Evolutionary conservation across 1,140 invertebrate genomes (phyloP), one percentile per base, ranked within the genome.

Genomic region (Homalodisca vitripennis): DNA sequence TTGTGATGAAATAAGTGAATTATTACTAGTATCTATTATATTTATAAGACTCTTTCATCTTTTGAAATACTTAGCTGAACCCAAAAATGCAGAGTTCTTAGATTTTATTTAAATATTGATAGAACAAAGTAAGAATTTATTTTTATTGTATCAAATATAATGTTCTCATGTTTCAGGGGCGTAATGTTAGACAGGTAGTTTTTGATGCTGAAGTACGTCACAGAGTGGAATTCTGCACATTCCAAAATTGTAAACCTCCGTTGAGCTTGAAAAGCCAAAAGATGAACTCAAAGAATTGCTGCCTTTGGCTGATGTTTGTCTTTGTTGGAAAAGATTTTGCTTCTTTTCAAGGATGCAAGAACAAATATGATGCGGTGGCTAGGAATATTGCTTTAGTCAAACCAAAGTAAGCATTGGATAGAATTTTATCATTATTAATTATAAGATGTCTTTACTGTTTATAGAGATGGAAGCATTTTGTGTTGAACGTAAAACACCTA

Each of bases 321-420:
- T 89, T 91, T 79, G 75, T 91, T 2, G 84, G 86, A 1, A 89
- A 87, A 78, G 85, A 89, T 67, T 85, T 85, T 78, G 81, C 85
- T 13, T 72, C 73, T 60, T 76, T 78, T 30, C 77, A 80, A 72
- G 85, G 85, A 20, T 85, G 80, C 47, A 73, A 74, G 10, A 81
- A 80, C 71, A 86, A 84, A 80, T 79, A 79, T 66, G 80, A 84
- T 53, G 84, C 84, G 14, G 76, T 87, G n/a, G 74, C 77, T 65
- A 77, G 72, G 26, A 27, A 60, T 24, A 60, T 30, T 27, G 2
- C 22, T 12, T 60, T 60, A 26, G 26, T 29, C 26, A 60, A 60
- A 30, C 14, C 24, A 27, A 26, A 26, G 55, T 60, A 27, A 53
- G n/a, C n/a, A n/a, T n/a, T n/a, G n/a, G n/a, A n/a, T n/a, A n/a